A percentile compares a stretch with the other conserved stretches of the same genome.
These are phyloP conservation scores for Stegodyphus mimosarum DNA, from an alignment of 1,140 invertebrate genomes.

Conservation along the genomic window DNA sequence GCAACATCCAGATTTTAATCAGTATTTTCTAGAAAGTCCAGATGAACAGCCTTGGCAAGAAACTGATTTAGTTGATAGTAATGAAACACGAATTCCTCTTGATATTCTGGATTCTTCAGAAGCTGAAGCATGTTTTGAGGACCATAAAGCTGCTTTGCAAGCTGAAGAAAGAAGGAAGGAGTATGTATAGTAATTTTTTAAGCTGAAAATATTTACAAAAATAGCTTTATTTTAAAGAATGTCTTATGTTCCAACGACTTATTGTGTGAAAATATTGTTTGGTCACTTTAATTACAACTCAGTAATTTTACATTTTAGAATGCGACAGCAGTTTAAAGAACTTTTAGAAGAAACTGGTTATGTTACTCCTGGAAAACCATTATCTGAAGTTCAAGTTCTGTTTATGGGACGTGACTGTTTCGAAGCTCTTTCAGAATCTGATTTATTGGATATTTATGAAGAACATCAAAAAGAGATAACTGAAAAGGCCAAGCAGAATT, in stretches of 20 bases:
- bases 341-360: constrained; percentile 93
- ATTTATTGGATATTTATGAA: constrained; percentile 94
- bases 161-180: constrained; percentile 89
- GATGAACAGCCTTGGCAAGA: constrained; percentile 86
- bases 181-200: constrained; percentile 72
- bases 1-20: constrained; percentile 87
- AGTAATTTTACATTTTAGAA: constrained; percentile 65
- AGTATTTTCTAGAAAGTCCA: constrained; percentile 80
- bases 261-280: neutral
- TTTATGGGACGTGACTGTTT: constrained; percentile 97
- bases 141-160: constrained; percentile 89
- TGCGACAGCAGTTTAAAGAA: constrained; percentile 87
- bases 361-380: constrained; percentile 88
- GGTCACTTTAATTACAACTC: constrained; percentile 54
- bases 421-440: constrained; percentile 87
- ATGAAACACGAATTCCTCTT: constrained; percentile 82
- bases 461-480: constrained; percentile 93
- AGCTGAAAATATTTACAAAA: neutral
- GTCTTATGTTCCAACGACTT: neutral
- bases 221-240: neutral
- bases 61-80: constrained; percentile 75
- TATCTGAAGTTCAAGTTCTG: constrained; percentile 90
- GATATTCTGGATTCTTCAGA: constrained; percentile 90
- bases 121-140: constrained; percentile 90
- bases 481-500: constrained; percentile 90